These are phyloP conservation scores for Calameuta pallipes DNA, from an alignment of 2,888 invertebrate species.

Conservation along the genomic window DNA sequence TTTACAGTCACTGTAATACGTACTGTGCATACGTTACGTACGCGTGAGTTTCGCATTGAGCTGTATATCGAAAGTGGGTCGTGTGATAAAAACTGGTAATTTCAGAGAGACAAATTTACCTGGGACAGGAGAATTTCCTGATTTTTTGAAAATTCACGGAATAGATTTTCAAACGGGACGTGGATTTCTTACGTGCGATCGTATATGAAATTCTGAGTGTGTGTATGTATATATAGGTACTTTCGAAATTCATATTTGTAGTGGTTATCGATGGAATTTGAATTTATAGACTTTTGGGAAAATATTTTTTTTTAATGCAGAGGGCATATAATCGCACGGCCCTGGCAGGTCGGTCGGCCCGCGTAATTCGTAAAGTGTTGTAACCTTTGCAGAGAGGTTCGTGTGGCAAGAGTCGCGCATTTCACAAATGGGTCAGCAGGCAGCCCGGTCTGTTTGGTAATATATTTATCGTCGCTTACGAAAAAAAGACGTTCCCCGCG, in stretches of 20 bases:
- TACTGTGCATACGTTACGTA: not conserved
- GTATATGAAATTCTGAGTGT: not conserved
- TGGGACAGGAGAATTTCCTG: not conserved
- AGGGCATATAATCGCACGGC: not conserved
- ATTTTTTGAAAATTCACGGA: not conserved
- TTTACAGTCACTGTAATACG: not conserved
- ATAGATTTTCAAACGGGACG: not conserved
- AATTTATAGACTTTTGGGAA: not conserved
- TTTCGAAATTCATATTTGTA: not conserved
- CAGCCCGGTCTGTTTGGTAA: conserved; percentile 44
- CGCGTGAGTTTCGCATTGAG: not conserved
- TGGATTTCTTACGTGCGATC: not conserved
- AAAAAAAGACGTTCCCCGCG: conserved; percentile 41
- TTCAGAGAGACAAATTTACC: not conserved
- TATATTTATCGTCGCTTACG: conserved; percentile 50
- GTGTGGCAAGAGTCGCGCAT: conserved; percentile 54
- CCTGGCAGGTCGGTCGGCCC: conserved; percentile 6
- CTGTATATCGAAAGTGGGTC: not conserved
- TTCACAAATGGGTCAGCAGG: conserved; percentile 62
- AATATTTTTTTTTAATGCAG: not conserved
- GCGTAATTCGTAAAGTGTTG: conserved; percentile 40
- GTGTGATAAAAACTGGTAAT: not conserved
- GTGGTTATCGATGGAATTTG: not conserved
- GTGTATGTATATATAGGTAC: too few species aligned
- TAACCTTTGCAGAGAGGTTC: conserved; percentile 29